phyloP scores from a whole-genome alignment of 2,888 invertebrate genomes.

The Drosophila sordidula region DNA sequence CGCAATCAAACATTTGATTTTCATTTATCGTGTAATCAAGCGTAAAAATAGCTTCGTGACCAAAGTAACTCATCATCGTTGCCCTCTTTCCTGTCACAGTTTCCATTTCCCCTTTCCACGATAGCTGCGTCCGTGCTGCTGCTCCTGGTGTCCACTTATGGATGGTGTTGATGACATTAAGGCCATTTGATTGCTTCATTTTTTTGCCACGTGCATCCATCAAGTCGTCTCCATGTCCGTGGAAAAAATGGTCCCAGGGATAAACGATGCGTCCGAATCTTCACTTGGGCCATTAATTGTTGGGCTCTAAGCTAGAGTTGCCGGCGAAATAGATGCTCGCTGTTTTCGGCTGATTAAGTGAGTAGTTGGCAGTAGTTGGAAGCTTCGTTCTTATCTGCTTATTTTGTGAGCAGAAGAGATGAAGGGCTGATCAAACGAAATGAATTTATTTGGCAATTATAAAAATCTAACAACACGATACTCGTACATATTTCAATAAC shows the following conservation, averaged over 20 bases:
- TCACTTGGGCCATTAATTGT: slow-evolving; percentile 47
- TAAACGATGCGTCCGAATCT: slow-evolving; percentile 40
- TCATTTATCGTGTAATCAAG: slow-evolving; percentile 81
- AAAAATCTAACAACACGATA: too few relatives aligned
- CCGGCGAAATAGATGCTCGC: slow-evolving; percentile 35
- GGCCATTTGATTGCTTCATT: slow-evolving; percentile 73
- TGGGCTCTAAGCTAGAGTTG: slow-evolving; percentile 10
- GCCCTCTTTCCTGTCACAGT: slow-evolving; percentile 35
- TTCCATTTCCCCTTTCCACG: slow-evolving; percentile 1
- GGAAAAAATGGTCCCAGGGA: slow-evolving; percentile 18
- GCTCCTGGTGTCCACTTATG: slow-evolving; percentile 53
- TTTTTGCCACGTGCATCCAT: slow-evolving; percentile 62
- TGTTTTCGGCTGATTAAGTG: slow-evolving; percentile 32
- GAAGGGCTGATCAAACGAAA: too few relatives aligned
- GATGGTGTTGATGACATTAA: slow-evolving; percentile 76
- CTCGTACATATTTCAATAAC: too few relatives aligned
- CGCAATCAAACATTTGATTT: slow-evolving; percentile 81
- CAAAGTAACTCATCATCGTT: slow-evolving; percentile 77
- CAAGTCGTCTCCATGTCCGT: slow-evolving; percentile 28
- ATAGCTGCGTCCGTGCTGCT: slow-evolving; percentile 6
- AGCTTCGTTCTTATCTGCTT: slow-evolving; percentile 14
- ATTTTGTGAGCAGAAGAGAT: too few relatives aligned
- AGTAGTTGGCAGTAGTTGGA: slow-evolving; percentile 9
- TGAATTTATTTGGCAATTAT: too few relatives aligned
- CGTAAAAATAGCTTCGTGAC: slow-evolving; percentile 81